phyloP scores from a whole-genome alignment of 2,113 vertebrate genomes.

The Hippocampus comes region DNA sequence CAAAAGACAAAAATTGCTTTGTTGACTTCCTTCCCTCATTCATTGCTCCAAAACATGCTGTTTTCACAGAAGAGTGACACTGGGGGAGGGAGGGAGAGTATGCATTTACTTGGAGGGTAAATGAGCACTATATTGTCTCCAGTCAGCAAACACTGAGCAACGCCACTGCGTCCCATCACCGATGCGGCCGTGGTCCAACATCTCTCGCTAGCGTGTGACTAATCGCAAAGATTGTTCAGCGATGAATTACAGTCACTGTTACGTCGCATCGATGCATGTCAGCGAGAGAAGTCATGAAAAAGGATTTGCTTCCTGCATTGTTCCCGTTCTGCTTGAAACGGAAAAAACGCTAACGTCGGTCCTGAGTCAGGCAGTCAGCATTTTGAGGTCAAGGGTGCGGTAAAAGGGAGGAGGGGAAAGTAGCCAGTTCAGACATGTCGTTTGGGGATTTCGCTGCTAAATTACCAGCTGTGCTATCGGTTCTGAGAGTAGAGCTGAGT shows the following conservation, averaged over 20 bases:
- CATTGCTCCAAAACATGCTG: too few species aligned
- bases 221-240: background rate
- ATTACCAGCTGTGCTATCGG: constrained; percentile 47
- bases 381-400: constrained; percentile 62
- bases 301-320: constrained; percentile 39
- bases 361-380: constrained; percentile 55
- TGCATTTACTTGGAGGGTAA: too few species aligned
- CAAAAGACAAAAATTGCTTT: too few species aligned
- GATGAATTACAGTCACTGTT: constrained; percentile 27
- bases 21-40: too few species aligned
- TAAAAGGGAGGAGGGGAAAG: constrained; percentile 38
- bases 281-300: constrained; percentile 16
- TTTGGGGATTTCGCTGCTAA: constrained; percentile 56
- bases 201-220: constrained; percentile 8
- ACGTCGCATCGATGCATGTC: constrained; percentile 15
- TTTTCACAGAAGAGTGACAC: too few species aligned
- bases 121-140: background rate
- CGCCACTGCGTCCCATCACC: constrained; percentile 39
- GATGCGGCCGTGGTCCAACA: constrained; percentile 37
- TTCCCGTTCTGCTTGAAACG: constrained; percentile 28
- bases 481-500: constrained; percentile 22
- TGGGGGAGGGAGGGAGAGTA: too few species aligned
- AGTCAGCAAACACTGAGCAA: constrained; percentile 37
- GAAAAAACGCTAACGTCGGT: constrained; percentile 39
- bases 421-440: constrained; percentile 61